Base-by-base conservation (phyloP, 2,888 invertebrate genomes). In the Harpalus rufipes region DNA sequence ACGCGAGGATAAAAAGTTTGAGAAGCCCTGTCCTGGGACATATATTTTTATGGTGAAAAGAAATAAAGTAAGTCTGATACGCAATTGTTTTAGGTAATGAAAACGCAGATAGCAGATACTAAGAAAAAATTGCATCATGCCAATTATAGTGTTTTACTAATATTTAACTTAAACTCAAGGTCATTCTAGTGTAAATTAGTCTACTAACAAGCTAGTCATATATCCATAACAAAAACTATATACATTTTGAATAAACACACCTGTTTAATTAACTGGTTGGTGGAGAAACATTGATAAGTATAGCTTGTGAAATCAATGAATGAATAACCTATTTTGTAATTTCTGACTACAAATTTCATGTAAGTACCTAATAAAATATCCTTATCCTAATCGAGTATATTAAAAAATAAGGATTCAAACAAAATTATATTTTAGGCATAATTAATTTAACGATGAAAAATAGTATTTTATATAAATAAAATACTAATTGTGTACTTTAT, bases 321-420 rank as follows among this genome's bases (percentile, higher is more conserved):
- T 12, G n/a, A 59, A 14, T 16, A 68, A 32, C 7, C 14, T 12
- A 68, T 68, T 68, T 68, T 39, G 39, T 32, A 68, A 68, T 68
- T 39, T 68, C 7, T 39, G 68, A 39, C 8, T 41, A 41, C 32
- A 68, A 68, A 68, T 68, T 68, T 68, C 68, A 14, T 32, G 10
- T 2, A 12, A 5, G 7, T 68, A 25, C 21, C n/a, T n/a, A n/a
- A 61, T 32, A 8, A 32, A 65, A 65, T 32, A 39, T 39, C 65
- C 39, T 68, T 68, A 68, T 68, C 68, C 32, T 68, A n/a, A 68
- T 39, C 25, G 14, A 10, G 8, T 68, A 32, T 39, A 68, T 51
- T 51, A 68, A 7, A 68, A 39, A 68, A 39, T 39, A 68, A 68
- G 32, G 39, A 39, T 68, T 39, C 32, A 39, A 10, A 2, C 44